Evolutionary conservation across 2,888 invertebrate species (phyloP).

Genomic region (Antheraea yamamai): DNA sequence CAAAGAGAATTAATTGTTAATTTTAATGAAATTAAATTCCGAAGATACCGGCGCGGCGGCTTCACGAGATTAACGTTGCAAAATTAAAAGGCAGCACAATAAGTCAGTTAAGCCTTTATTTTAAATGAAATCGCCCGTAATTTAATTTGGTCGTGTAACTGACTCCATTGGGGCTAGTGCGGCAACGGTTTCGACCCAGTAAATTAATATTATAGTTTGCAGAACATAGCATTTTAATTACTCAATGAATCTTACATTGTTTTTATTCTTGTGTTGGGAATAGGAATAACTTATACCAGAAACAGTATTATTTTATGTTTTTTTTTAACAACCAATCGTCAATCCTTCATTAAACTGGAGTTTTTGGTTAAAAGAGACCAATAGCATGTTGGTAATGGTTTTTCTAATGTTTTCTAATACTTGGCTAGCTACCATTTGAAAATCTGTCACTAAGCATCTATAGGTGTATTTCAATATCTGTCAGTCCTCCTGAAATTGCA

Average conservation of each 20-base stretch:
- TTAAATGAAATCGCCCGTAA: constrained; percentile 26
- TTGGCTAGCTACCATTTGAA: too few relatives aligned
- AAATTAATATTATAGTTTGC: background rate
- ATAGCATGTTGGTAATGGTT: too few relatives aligned
- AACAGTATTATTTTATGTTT: too few relatives aligned
- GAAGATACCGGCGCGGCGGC: background rate
- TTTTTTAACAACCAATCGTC: too few relatives aligned
- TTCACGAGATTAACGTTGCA: constrained; percentile 9
- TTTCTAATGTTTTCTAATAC: too few relatives aligned
- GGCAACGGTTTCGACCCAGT: constrained; percentile 1
- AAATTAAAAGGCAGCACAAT: constrained; percentile 21
- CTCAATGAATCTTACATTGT: background rate
- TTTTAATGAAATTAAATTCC: constrained; percentile 14
- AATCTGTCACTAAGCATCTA: too few relatives aligned
- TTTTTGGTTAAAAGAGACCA: too few relatives aligned
- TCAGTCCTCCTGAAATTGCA: too few relatives aligned
- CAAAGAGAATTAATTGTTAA: constrained; percentile 16
- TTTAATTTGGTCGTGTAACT: constrained; percentile 33
- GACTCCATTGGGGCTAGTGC: constrained; percentile 30
- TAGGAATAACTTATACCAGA: background rate
- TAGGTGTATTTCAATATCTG: too few relatives aligned
- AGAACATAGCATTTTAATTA: background rate
- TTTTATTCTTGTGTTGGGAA: background rate
- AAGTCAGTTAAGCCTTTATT: constrained; percentile 26
- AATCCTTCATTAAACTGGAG: too few relatives aligned